Evolutionary conservation across 2,113 vertebrate species (phyloP).

Genomic region (Heteronetta atricapilla): DNA sequence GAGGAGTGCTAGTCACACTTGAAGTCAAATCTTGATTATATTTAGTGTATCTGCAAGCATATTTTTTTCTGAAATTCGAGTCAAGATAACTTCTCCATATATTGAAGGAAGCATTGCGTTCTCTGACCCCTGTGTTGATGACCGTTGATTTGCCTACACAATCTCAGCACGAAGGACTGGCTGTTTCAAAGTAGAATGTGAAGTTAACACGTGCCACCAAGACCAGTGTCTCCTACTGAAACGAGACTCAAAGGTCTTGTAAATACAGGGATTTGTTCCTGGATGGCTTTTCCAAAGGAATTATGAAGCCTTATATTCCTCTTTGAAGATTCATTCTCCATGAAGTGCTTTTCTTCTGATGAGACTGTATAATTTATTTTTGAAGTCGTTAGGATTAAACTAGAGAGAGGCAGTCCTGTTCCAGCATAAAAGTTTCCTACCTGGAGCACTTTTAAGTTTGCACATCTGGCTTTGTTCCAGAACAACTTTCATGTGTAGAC

Average conservation of each 20-base stretch:
- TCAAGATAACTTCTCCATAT: neutral
- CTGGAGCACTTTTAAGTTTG: neutral
- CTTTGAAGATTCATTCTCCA: neutral
- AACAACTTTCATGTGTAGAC: neutral
- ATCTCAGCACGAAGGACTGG: neutral
- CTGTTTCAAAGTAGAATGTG: neutral
- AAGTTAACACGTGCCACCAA: neutral
- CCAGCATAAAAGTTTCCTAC: neutral
- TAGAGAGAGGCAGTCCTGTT: neutral
- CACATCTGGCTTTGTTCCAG: neutral
- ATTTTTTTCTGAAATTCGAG: neutral
- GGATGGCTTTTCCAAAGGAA: neutral
- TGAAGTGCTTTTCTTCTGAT: neutral
- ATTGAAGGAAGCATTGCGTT: neutral
- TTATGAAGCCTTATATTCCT: neutral
- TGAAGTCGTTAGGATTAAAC: neutral
- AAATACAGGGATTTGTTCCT: neutral
- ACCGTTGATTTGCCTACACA: neutral
- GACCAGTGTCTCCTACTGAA: neutral
- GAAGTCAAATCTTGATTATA: neutral
- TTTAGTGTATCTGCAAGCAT: neutral
- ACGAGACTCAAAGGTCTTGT: neutral
- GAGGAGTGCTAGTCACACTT: neutral
- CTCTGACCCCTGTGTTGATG: neutral
- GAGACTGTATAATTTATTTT: neutral